Conservation (phyloP, 2,888 invertebrate genomes). For the Germaria angustata region DNA sequence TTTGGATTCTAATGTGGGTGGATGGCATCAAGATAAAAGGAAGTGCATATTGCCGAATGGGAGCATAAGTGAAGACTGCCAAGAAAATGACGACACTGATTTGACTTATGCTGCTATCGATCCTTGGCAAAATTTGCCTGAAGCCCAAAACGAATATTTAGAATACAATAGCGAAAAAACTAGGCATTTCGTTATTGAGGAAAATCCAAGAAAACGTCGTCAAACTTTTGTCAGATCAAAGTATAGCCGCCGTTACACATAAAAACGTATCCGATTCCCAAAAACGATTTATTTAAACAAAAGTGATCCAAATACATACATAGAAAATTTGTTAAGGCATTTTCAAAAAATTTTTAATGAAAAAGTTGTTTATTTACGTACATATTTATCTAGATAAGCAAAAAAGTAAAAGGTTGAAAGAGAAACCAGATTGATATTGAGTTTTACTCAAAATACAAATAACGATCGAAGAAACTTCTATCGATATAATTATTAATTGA, state of each 20-base stretch:
- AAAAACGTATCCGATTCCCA: not conserved
- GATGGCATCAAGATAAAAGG: constrained; percentile 67
- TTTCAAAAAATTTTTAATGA: no score
- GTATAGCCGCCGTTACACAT: constrained; percentile 69
- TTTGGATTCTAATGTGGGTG: constrained; percentile 42
- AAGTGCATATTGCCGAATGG: constrained; percentile 70
- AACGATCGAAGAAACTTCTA: no score
- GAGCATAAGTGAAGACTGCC: constrained; percentile 67
- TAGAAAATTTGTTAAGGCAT: no score
- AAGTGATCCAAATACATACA: no score
- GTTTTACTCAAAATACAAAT: no score
- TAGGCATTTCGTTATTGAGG: not conserved
- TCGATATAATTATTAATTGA: no score
- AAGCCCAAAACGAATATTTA: constrained; percentile 38
- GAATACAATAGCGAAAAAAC: constrained; percentile 25
- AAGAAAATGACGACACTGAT: not conserved
- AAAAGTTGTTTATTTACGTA: no score
- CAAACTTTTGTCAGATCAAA: constrained; percentile 71
- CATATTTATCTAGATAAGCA: no score
- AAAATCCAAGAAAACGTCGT: constrained; percentile 57
- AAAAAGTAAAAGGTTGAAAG: no score
- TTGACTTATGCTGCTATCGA: not conserved
- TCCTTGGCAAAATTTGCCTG: constrained; percentile 21
- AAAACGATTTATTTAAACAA: no score
- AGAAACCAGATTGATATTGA: no score